A percentile compares a stretch with the other conserved stretches of the same genome.
phyloP scores from a whole-genome alignment of 2,797 vertebrate species.

The Sparus aurata region DNA sequence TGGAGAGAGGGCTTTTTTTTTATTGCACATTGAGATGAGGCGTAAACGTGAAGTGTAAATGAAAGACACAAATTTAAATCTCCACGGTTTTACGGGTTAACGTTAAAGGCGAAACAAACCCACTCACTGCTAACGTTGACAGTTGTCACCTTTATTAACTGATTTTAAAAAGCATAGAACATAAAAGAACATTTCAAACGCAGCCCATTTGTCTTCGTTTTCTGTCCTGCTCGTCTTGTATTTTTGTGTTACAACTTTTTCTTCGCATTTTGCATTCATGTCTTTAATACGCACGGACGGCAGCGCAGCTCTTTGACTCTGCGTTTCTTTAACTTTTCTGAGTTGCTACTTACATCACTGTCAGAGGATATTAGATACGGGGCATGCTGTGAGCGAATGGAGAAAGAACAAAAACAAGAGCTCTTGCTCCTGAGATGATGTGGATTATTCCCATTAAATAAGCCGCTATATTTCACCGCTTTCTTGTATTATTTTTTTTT shows the following conservation, averaged over 20 bases:
- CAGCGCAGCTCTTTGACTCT: constrained; percentile 2
- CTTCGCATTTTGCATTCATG: constrained; percentile 16
- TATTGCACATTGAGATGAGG: constrained; percentile 17
- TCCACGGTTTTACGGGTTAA: not conserved
- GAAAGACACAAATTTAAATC: constrained; percentile 20
- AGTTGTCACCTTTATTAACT: not conserved
- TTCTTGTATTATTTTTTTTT: constrained; percentile 32
- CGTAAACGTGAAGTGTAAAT: constrained; percentile 21
- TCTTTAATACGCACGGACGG: not conserved
- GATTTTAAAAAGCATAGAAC: not conserved
- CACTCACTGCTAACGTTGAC: not conserved
- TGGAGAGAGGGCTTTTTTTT: constrained; percentile 11
- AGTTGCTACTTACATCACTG: constrained; percentile 45
- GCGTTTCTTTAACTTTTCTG: constrained; percentile 15
- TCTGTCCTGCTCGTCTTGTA: not conserved
- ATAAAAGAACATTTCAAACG: not conserved
- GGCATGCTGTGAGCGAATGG: constrained; percentile 32
- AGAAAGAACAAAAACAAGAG: constrained; percentile 12
- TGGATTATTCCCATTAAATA: constrained; percentile 61
- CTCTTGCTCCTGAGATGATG: constrained; percentile 33
- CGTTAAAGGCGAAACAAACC: not conserved
- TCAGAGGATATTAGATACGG: constrained; percentile 33
- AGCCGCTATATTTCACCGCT: constrained; percentile 45
- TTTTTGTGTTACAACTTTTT: not conserved
- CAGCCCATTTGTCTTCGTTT: not conserved